Base-by-base conservation (phyloP, 2,797 vertebrate genomes). In the Botia kubotai region DNA sequence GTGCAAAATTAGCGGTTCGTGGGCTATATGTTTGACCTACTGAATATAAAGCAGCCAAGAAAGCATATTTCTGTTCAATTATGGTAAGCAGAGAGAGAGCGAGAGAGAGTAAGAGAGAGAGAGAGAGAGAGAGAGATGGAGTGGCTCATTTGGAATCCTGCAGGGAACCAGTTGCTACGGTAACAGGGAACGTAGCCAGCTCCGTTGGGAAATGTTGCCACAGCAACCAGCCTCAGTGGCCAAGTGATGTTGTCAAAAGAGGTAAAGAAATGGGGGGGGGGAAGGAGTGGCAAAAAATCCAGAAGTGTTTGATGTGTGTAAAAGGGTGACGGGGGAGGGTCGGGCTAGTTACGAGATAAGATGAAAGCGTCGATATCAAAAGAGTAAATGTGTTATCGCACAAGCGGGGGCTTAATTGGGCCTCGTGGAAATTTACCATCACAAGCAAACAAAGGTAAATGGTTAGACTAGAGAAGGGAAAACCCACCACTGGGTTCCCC, bases 131-230 rank as follows among this genome's bases (percentile, higher is more conserved):
- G 69, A 73, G 68, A 79, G 81, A 75, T 62, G 80, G 73, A 75
- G 76, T 77, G 92, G 91, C 90, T 92, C 85, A 90, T 89, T 92
- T 89, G 87, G 90, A 92, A 93, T 94, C 93, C 93, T 93, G 89
- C 91, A 86, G 93, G 92, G 94, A 94, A 87, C 88, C 89, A 90
- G 94, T 94, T 94, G 93, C 94, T 92, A 93, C 87, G 89, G 94
- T 89, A 94, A 95, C 93, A 90, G 88, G 88, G 91, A 92, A 94
- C 92, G 93, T 94, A 94, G 91, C 90, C 72, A 90, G 90, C 91
- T 94, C 93, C 89, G 88, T 90, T 94, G 93, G 93, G 93, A 92
- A 91, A 92, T 85, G 93, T 94, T 93, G 88, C 93, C 91, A 92
- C 86, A 89, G 92, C 88, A 94, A 94, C 94, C 89, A 85, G 87